These are phyloP conservation scores for Baronia brevicornis DNA, from an alignment of 2,888 invertebrate species.

Conservation along the genomic window DNA sequence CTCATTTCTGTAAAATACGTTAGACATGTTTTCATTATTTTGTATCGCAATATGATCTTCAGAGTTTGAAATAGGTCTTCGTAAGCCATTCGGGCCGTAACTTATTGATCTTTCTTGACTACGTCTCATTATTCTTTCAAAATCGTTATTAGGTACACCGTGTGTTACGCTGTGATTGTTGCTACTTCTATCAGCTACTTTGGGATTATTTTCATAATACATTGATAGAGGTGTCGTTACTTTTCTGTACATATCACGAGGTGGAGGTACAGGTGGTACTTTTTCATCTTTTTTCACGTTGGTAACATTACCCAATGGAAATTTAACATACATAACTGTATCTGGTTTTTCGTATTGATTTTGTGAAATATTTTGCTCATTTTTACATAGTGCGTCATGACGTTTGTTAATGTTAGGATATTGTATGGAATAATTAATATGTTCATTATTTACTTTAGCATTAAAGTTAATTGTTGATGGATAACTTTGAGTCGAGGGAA, in stretches of 20 bases:
- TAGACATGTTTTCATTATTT: slow-evolving; percentile 57
- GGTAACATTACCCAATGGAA: slow-evolving; percentile 66
- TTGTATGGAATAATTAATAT: slow-evolving; percentile 68
- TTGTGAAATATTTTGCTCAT: slow-evolving; percentile 49
- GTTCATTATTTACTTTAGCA: slow-evolving; percentile 72
- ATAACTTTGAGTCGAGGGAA: slow-evolving; percentile 70
- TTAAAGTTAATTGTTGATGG: slow-evolving; percentile 73
- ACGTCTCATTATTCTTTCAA: slow-evolving; percentile 65
- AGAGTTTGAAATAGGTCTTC: slow-evolving; percentile 66
- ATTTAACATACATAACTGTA: slow-evolving; percentile 66
- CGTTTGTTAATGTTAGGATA: slow-evolving; percentile 52
- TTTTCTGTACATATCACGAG: slow-evolving; percentile 82
- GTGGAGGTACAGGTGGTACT: slow-evolving; percentile 85
- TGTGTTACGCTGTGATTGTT: slow-evolving; percentile 43
- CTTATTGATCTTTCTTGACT: slow-evolving; percentile 60
- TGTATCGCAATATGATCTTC: slow-evolving; percentile 72
- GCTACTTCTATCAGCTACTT: slow-evolving; percentile 43
- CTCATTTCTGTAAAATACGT: slow-evolving; percentile 44
- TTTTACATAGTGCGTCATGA: slow-evolving; percentile 55
- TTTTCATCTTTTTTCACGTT: slow-evolving; percentile 61
- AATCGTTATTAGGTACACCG: slow-evolving; percentile 66
- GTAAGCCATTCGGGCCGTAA: slow-evolving; percentile 63
- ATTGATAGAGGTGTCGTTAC: slow-evolving; percentile 68
- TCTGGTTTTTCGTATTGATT: slow-evolving; percentile 56
- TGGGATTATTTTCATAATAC: slow-evolving; percentile 62